Evolutionary conservation across 2,888 invertebrate genomes (phyloP).

Genomic region (Orchesella flavescens): DNA sequence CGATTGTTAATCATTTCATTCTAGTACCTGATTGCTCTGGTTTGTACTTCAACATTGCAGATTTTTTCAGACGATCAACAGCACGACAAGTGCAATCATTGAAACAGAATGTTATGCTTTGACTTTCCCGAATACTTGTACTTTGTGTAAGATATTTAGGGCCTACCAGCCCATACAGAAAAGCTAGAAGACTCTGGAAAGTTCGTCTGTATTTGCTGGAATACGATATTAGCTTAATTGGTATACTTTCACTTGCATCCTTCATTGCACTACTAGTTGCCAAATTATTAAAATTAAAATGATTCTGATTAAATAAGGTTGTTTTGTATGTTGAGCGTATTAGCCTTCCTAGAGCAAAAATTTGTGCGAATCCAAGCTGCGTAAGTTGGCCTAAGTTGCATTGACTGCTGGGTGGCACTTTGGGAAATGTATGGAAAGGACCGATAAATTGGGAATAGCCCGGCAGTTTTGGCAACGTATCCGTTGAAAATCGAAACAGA

Average conservation of each 20-base stretch:
- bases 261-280: conserved; percentile 58
- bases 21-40: conserved; percentile 65
- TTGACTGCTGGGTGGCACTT: conserved; percentile 80
- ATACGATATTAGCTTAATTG: conserved; percentile 73
- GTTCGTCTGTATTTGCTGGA: conserved; percentile 83
- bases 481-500: conserved; percentile 66
- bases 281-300: conserved; percentile 48
- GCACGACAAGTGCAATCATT: conserved; percentile 87
- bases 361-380: conserved; percentile 85
- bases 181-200: conserved; percentile 90
- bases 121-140: conserved; percentile 83
- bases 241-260: conserved; percentile 70
- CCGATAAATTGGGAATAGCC: conserved; percentile 85
- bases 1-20: not conserved
- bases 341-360: conserved; percentile 84
- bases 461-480: conserved; percentile 67
- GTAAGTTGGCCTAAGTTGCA: conserved; percentile 92
- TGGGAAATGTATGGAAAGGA: conserved; percentile 88
- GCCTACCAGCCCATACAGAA: conserved; percentile 83
- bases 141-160: conserved; percentile 79
- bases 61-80: conserved; percentile 78
- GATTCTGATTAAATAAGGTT: conserved; percentile 63
- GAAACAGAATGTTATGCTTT: conserved; percentile 89
- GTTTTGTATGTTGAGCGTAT: conserved; percentile 78
- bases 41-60: conserved; percentile 67